phyloP scores from a whole-genome alignment of 2,113 vertebrate genomes.

The Fulica atra region DNA sequence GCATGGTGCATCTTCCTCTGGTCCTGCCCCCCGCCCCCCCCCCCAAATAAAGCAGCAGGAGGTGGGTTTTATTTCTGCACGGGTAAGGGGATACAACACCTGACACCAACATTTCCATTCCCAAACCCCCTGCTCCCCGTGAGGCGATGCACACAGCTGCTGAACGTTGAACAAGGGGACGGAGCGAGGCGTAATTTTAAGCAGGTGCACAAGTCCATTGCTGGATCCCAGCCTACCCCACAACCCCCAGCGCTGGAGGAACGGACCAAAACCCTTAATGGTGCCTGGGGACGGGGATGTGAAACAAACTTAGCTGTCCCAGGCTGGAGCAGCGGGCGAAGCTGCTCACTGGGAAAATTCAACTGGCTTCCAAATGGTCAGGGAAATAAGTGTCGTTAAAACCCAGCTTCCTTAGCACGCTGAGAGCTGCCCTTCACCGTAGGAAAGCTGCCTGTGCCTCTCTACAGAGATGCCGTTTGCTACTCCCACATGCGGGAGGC shows the following conservation, averaged over 20 bases:
- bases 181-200: background rate
- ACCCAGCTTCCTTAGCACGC: background rate
- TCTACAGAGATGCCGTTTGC: background rate
- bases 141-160: no score
- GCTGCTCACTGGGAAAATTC: background rate
- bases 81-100: background rate
- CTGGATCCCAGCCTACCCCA: background rate
- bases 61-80: background rate
- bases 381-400: background rate
- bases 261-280: background rate
- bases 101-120: background rate
- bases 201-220: rapidly evolving
- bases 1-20: background rate
- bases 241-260: background rate
- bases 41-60: background rate
- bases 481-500: no score
- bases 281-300: background rate
- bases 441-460: background rate
- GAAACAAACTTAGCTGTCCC: background rate
- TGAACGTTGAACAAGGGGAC: background rate
- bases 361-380: background rate
- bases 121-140: no score
- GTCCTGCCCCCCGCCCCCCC: no score
- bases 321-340: background rate
- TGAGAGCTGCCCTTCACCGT: background rate